Base-by-base conservation (phyloP, 2,888 invertebrate genomes). In the Bellardia pandia region DNA sequence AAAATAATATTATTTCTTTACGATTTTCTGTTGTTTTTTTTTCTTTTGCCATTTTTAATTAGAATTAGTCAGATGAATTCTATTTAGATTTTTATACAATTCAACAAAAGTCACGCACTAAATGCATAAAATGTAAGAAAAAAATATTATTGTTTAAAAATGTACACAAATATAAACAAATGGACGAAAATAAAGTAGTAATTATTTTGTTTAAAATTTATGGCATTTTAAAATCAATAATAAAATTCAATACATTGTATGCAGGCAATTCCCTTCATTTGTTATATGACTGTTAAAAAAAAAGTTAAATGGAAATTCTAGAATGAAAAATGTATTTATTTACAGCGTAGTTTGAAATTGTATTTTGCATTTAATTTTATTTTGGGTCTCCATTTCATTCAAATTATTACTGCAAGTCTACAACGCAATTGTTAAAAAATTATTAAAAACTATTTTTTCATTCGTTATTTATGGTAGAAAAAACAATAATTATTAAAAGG, bases 231-330 rank as follows among this genome's bases (percentile, higher is more conserved):
- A 85, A 89, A 84, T 80, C 87, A 86, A 76, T 85, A 77, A 75
- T 71, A 82, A 89, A 90, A 90, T 90, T 89, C 66, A 89, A 89
- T 87, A 88, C 64, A 58, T 14, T 66, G 40, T 76, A 11, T 6
- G 37, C 37, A 33, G 9, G 53, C 60, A 85, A 69, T 82, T 85
- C 83, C 64, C 75, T 80, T 86, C 8, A 2, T 4, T 23, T 23
- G 5, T 51, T 51, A 6, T 51, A 33, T 14, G n/a, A 60, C 7
- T 5, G 48, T 48, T 16, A 23, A 3, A n/a, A 51, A 82, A 88
- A 88, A 88, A 86, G 89, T 86, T 72, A 85, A 79, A 91, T 90
- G 90, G 86, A 90, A 69, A 51, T 51, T 53, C 37, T 71, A 71
- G 9, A 37, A 30, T 33, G 9, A 33, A 48, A 30, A 14, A 45